Evolutionary conservation across 2,888 invertebrate species (phyloP), one percentile per base, ranked within the genome.

Genomic region (Eremobia ochroleuca): DNA sequence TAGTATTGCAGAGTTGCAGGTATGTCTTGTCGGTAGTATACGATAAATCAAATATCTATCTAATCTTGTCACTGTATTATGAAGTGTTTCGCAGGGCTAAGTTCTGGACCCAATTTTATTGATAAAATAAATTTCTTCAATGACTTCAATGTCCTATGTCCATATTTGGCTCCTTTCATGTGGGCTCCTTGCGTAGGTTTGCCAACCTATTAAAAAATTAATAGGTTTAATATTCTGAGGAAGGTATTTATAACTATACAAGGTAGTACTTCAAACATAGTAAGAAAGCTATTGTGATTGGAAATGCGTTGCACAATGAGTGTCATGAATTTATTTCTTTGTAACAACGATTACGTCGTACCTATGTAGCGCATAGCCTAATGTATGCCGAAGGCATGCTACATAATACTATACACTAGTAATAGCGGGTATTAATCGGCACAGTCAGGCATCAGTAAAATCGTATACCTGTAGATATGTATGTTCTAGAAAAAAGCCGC

Each of bases 271-370:
- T 21, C n/a, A 70, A 43, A 59, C 46, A 46, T 46, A 46, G 46
- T 70, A 59, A 46, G 21, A 15, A 15, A 18, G n/a, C n/a, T 52
- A 34, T 68, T 68, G 9, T 52, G 9, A 18, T 34, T 52, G 18
- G n/a, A n/a, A 58, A 15, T 31, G 31, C 28, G 28, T 70, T 70
- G 59, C 28, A 70, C 59, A 70, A 70, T 40, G 28, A 13, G 49
- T 28, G 28, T 31, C 25, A 37, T 31, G 25, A 8, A 31, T 67
- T 28, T 52, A 67, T 68, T 58, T 28, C n/a, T 72, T 40, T 61
- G 40, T 40, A 75, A 52, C 73, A 40, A 40, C 49, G 9, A 72
- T 61, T 75, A 52, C 49, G 61, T n/a, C n/a, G n/a, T n/a, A n/a
- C n/a, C n/a, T n/a, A n/a, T 72, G 11, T 25, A 2, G 11, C 11